Evolutionary conservation across 2,113 vertebrate genomes (phyloP).

Genomic region (Neolamprologus variostigma): DNA sequence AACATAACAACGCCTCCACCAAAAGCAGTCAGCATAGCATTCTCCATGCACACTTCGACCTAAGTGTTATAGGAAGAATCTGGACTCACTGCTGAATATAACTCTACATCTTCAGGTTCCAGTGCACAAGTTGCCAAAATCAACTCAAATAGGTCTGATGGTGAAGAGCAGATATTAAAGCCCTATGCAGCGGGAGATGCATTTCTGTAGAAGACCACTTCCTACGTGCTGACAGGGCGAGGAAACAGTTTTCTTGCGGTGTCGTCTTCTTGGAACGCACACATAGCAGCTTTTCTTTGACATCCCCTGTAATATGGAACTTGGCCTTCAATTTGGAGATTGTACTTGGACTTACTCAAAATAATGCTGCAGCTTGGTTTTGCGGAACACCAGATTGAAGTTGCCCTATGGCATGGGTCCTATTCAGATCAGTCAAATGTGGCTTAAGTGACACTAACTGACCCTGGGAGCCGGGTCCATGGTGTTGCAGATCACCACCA

Average conservation of each 20-base stretch:
- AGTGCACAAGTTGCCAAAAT: background rate
- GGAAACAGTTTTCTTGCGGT: background rate
- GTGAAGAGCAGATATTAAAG: background rate
- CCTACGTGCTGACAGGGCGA: background rate
- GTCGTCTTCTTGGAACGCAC: background rate
- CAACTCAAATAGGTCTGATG: background rate
- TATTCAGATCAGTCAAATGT: background rate
- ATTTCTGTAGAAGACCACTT: background rate
- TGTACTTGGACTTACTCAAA: background rate
- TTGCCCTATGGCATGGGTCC: background rate
- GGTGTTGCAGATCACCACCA: background rate
- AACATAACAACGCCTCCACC: background rate
- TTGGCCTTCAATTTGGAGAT: background rate
- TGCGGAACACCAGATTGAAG: background rate
- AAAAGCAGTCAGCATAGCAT: background rate
- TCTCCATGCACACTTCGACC: background rate
- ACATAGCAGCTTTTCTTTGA: background rate
- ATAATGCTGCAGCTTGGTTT: background rate
- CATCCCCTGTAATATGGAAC: background rate
- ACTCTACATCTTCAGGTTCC: background rate
- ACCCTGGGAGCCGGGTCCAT: accelerated
- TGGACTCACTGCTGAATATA: background rate
- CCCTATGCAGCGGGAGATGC: background rate
- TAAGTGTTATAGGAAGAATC: background rate
- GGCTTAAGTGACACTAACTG: background rate